Base-by-base conservation (phyloP, 92 coral and sea anemone species). In the Parazoanthus darwini region DNA sequence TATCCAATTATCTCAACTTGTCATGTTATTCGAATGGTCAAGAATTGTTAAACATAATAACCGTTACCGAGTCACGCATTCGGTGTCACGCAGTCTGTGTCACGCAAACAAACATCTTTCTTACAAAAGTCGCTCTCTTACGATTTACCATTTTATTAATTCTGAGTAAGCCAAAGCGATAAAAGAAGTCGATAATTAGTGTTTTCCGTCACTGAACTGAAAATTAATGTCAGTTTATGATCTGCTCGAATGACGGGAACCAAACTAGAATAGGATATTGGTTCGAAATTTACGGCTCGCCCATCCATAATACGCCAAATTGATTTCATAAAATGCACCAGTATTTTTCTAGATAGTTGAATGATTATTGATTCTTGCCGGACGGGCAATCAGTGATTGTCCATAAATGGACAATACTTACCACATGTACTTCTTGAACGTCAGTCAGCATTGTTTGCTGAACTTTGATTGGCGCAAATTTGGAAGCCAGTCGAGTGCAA, bases 391-490 rank as follows among this genome's bases (percentile, higher is more conserved):
- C 1, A 72, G 56, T 26, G 67, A 14, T n/a, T 46, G 78, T 71
- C 86, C 76, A 46, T 48, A 26, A 38, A 37, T 39, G 77, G 78
- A 84, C 59, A 73, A 1, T 16, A 9, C 70, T 26, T 93, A 94
- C 98, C 96, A 88, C 96, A 87, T 94, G 98, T 94, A 94, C 98
- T 94, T 94, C 98, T 94, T 94, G 79, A 80, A 50, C 39, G 87
- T 50, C 42, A 84, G 71, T 26, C 14, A 72, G 5, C 48, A 46
- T 10, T 70, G 63, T 73, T 18, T 48, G 79, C 42, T 70, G 79
- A 84, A 42, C 29, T 66, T 65, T 82, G 86, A 82, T 39, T 82
- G 86, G 77, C 48, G 15, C 5, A 84, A 16, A 46, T 25, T 70
- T 68, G 54, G 37, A 70, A 23, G 39, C 46, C 68, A 70, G n/a